Conservation (phyloP, 2,797 vertebrate species). For the Spondyliosoma cantharus region DNA sequence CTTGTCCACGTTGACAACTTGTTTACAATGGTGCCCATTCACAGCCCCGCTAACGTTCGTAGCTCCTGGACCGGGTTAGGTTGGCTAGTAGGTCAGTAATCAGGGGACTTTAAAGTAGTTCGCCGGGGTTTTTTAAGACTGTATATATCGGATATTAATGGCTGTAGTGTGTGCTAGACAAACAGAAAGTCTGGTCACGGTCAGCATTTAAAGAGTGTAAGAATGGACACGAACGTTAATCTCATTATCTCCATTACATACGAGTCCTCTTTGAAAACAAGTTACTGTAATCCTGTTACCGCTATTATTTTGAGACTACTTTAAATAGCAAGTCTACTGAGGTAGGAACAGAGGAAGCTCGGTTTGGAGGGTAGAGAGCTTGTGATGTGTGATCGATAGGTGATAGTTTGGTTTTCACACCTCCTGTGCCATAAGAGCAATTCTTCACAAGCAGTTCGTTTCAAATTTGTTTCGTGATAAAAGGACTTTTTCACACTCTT, state of each 20-base stretch:
- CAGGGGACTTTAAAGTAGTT: neutral
- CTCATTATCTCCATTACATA: slow-evolving; percentile 12
- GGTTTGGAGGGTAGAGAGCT: too few species aligned
- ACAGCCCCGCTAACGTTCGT: neutral
- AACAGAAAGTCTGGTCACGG: too few species aligned
- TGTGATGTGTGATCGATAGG: neutral
- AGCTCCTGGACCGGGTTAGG: neutral
- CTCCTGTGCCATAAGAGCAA: neutral
- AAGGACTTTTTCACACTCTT: too few species aligned
- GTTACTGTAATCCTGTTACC: slow-evolving; percentile 1
- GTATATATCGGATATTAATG: rapidly evolving
- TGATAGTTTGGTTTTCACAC: neutral
- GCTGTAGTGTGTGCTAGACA: neutral
- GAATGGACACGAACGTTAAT: neutral
- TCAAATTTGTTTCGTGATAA: neutral
- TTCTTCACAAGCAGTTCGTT: neutral
- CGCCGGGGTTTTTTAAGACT: too few species aligned
- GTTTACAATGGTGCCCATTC: slow-evolving; percentile 77
- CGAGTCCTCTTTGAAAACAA: neutral
- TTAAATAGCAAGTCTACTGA: neutral
- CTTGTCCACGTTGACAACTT: slow-evolving; percentile 74
- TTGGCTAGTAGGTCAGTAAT: too few species aligned
- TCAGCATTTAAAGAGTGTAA: neutral
- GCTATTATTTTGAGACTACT: neutral
- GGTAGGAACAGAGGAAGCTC: too few species aligned